Conservation (phyloP, 2,113 vertebrate genomes). For the Nyctibius bracteatus region DNA sequence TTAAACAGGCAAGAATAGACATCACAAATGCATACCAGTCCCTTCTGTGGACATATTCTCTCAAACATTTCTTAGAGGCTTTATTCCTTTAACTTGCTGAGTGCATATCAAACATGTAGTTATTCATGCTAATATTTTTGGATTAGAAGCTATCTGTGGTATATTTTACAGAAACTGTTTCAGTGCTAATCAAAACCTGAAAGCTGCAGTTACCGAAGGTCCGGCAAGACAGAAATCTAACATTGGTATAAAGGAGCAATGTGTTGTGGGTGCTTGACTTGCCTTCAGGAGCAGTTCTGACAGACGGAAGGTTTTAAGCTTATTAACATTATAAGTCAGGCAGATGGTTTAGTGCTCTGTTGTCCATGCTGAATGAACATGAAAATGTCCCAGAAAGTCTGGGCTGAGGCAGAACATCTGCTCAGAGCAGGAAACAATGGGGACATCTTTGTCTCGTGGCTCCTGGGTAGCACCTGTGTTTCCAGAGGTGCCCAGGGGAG, state of each 20-base stretch:
- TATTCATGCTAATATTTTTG: background rate
- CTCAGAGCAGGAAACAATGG: background rate
- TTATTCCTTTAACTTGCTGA: background rate
- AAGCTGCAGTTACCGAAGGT: background rate
- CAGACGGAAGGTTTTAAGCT: background rate
- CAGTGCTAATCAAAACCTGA: background rate
- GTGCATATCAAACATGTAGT: background rate
- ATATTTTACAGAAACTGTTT: background rate
- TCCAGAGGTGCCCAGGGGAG: background rate
- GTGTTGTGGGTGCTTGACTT: background rate
- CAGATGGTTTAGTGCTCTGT: background rate
- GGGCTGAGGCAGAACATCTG: background rate
- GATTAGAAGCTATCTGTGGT: background rate
- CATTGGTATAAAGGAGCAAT: background rate
- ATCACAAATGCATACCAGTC: background rate
- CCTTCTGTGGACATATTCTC: background rate
- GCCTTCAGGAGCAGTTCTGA: background rate
- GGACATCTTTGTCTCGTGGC: background rate
- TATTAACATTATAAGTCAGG: background rate
- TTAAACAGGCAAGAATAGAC: background rate
- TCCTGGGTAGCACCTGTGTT: fast-evolving
- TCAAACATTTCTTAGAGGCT: background rate
- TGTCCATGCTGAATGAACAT: background rate
- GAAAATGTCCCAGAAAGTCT: background rate
- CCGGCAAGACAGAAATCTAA: background rate